phyloP scores from a whole-genome alignment of 1,140 invertebrate species.

The Agrypnia vestita region DNA sequence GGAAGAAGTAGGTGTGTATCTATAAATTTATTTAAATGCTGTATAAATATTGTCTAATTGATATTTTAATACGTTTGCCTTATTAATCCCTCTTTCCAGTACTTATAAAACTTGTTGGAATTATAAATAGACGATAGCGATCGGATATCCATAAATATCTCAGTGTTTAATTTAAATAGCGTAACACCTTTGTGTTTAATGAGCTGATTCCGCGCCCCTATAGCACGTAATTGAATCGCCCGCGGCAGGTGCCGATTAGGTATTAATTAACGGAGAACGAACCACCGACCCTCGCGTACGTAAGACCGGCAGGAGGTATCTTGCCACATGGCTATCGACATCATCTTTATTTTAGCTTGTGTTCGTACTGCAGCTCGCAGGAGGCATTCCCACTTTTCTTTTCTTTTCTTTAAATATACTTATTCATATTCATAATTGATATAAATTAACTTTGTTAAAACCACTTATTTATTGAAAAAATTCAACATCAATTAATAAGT shows the following conservation, averaged over 20 bases:
- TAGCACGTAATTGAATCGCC: not conserved
- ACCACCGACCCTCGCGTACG: not conserved
- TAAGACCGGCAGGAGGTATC: not conserved
- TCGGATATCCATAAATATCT: not conserved
- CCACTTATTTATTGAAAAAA: too few species aligned
- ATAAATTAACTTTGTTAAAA: too few species aligned
- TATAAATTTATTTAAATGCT: too few species aligned
- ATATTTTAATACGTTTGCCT: too few species aligned
- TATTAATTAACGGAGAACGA: not conserved
- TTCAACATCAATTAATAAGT: too few species aligned
- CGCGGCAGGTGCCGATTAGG: not conserved
- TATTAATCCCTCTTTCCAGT: too few species aligned
- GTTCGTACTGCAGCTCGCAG: not conserved
- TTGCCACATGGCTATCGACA: not conserved
- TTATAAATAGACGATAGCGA: not conserved
- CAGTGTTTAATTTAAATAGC: conserved; percentile 13
- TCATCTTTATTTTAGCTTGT: not conserved
- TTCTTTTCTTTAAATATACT: too few species aligned
- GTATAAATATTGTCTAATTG: too few species aligned
- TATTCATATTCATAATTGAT: too few species aligned
- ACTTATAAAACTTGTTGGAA: not conserved
- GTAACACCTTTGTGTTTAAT: conserved; percentile 27
- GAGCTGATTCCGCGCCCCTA: too few species aligned
- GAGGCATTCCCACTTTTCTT: too few species aligned
- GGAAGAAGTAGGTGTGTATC: too few species aligned